Evolutionary conservation across 2,113 vertebrate species (phyloP).

Genomic region (Psittacula cyanocephala): DNA sequence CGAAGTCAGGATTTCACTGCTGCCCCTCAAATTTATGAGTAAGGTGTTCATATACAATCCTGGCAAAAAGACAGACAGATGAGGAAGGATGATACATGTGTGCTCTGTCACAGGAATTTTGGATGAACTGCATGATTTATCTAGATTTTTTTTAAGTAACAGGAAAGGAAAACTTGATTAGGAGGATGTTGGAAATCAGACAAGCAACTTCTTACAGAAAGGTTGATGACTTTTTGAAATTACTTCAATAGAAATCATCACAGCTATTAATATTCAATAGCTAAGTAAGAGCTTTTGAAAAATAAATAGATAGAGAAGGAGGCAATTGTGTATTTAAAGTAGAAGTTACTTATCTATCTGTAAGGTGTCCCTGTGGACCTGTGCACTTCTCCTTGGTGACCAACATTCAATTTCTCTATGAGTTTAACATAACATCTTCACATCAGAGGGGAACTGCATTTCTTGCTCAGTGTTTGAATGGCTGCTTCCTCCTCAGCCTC

Average conservation of each 20-base stretch:
- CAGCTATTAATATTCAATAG: constrained; percentile 40
- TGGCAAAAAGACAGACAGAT: neutral
- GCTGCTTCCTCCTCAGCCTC: neutral
- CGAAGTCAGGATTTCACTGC: neutral
- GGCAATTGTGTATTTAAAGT: neutral
- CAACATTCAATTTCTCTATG: neutral
- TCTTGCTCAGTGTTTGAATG: neutral
- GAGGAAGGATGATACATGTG: neutral
- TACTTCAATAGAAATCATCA: constrained; percentile 3
- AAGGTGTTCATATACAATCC: neutral
- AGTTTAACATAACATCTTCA: neutral
- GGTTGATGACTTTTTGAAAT: neutral
- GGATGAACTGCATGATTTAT: neutral
- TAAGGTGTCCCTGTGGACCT: neutral
- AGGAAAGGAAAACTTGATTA: constrained; percentile 22
- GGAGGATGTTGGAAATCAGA: constrained; percentile 33
- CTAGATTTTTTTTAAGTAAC: neutral
- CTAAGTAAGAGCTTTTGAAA: neutral
- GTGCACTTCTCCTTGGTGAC: neutral
- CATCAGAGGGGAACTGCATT: neutral
- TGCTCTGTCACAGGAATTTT: neutral
- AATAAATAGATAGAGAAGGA: neutral
- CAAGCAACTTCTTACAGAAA: neutral
- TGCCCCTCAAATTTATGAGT: neutral
- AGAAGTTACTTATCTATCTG: neutral